Conservation (phyloP, 2,888 invertebrate genomes). For the Tineola bisselliella region DNA sequence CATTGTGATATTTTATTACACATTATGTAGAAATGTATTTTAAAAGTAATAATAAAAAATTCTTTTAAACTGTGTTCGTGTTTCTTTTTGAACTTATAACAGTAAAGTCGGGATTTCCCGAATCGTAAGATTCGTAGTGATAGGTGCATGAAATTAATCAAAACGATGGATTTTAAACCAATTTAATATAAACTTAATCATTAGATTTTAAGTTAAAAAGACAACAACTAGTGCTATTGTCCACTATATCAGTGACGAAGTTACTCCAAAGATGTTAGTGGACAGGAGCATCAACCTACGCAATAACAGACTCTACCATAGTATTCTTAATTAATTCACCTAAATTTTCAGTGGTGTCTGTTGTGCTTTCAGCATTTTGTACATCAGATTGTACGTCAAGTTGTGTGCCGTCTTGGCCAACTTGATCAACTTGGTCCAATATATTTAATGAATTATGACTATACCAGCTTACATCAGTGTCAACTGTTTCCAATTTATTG, state of each 20-base stretch:
- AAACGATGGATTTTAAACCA: neutral
- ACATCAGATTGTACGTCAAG: conserved; percentile 26
- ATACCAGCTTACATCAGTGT: conserved; percentile 63
- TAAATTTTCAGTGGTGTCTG: conserved; percentile 75
- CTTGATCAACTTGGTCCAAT: conserved; percentile 46
- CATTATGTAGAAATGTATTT: neutral
- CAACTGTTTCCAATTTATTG: conserved; percentile 74
- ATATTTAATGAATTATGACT: conserved; percentile 52
- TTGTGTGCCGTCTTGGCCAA: conserved; percentile 42
- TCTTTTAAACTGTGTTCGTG: neutral
- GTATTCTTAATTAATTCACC: conserved; percentile 93
- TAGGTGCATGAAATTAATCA: neutral
- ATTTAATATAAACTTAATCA: conserved; percentile 5
- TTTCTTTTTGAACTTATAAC: no score
- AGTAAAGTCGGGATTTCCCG: no score
- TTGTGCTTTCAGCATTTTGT: conserved; percentile 24
- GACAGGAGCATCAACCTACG: conserved; percentile 57
- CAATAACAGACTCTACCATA: conserved; percentile 90
- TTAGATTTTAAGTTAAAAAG: conserved; percentile 22
- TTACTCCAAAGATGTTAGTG: neutral
- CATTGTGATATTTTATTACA: conserved; percentile 3
- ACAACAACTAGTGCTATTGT: conserved; percentile 38
- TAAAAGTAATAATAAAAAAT: neutral
- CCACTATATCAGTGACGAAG: neutral
- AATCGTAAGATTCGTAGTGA: no score